Conservation (phyloP, 2,797 vertebrate genomes). For the Ceryle rudis region DNA sequence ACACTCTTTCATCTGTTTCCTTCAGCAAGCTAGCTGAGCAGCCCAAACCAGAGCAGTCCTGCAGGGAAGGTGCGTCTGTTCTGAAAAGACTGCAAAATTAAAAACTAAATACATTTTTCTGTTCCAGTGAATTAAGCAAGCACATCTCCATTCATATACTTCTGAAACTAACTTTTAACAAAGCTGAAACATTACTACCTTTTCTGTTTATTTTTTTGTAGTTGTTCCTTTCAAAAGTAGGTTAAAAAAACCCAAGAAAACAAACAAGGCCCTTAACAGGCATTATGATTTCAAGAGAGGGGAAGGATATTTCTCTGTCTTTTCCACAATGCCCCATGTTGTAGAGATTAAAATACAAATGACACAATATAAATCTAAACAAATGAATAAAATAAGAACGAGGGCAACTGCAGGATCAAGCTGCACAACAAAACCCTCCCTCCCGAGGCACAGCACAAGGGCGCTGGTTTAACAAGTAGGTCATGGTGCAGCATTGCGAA, state of each 20-base stretch:
- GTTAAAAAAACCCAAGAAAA: background rate
- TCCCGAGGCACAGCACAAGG: accelerated
- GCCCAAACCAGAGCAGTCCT: background rate
- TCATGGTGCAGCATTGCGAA: accelerated
- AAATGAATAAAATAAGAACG: background rate
- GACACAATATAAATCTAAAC: background rate
- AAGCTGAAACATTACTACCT: background rate
- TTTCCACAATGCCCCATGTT: background rate
- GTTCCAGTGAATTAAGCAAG: background rate
- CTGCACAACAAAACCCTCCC: accelerated
- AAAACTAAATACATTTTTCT: background rate
- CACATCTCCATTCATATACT: background rate
- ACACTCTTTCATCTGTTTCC: background rate
- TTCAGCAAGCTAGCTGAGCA: background rate
- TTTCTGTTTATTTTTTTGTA: background rate
- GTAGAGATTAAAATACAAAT: background rate
- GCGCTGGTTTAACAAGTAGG: background rate
- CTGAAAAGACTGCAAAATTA: background rate
- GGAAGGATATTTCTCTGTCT: background rate
- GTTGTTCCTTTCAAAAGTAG: background rate
- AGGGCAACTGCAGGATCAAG: accelerated
- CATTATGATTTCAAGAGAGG: background rate
- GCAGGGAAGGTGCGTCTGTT: background rate
- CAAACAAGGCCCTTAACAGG: background rate
- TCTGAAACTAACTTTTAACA: background rate